Conservation (phyloP, 2,888 invertebrate species). For the Petrolisthes cinctipes region DNA sequence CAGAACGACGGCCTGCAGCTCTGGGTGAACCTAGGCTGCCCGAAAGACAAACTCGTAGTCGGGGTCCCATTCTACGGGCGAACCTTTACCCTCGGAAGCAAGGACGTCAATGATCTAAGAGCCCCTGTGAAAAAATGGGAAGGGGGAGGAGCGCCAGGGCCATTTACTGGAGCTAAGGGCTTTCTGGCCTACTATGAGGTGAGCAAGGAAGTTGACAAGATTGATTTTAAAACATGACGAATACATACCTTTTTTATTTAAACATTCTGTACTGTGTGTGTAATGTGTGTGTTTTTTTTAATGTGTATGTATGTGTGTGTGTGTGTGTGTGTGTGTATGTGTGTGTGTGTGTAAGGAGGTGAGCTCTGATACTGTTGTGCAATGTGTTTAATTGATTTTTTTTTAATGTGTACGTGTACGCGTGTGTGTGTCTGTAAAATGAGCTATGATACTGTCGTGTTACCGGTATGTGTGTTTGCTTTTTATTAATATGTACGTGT, state of each 20-base stretch:
- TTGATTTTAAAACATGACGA: too few relatives aligned
- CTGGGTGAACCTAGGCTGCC: slow-evolving; percentile 91
- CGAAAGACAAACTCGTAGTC: slow-evolving; percentile 83
- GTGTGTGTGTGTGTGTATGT: not conserved
- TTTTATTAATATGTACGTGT: too few relatives aligned
- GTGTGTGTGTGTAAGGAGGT: not conserved
- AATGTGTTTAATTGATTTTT: not conserved
- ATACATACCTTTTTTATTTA: not conserved
- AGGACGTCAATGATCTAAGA: slow-evolving; percentile 78
- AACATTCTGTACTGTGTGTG: too few relatives aligned
- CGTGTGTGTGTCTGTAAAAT: too few relatives aligned
- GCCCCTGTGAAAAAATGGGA: slow-evolving; percentile 92
- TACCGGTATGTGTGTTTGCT: too few relatives aligned
- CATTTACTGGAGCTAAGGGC: slow-evolving; percentile 76
- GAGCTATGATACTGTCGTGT: too few relatives aligned
- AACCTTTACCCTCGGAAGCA: slow-evolving; percentile 79
- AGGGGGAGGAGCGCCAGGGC: slow-evolving; percentile 70
- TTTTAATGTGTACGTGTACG: not conserved
- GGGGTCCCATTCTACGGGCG: slow-evolving; percentile 93
- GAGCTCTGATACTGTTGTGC: not conserved
- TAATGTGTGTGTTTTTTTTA: not conserved
- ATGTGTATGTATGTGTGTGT: not conserved
- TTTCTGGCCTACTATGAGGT: slow-evolving; percentile 83
- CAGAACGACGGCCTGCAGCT: slow-evolving; percentile 88
- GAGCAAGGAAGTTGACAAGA: slow-evolving; percentile 68